phyloP scores from a whole-genome alignment of 2,888 invertebrate genomes.

The Oxycera nigricornis region DNA sequence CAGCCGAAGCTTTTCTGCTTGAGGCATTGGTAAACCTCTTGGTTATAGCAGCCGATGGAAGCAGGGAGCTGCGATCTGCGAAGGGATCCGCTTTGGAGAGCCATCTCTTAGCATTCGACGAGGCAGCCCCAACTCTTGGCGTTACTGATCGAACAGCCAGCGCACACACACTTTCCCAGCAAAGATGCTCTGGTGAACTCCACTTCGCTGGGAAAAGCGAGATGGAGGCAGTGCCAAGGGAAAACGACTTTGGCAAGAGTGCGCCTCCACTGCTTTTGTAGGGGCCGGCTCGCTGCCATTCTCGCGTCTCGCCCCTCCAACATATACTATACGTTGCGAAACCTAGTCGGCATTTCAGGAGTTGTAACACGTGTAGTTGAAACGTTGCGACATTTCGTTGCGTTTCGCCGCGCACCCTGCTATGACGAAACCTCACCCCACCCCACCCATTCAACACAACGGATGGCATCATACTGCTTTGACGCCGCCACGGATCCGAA shows the following conservation, averaged over 20 bases:
- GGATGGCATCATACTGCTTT: constrained; percentile 18
- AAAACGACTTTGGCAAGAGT: constrained; percentile 8
- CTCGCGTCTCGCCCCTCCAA: not conserved
- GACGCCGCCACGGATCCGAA: constrained; percentile 10
- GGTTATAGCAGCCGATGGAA: not conserved
- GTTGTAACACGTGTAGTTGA: constrained; percentile 38
- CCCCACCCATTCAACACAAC: not conserved
- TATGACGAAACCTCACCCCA: not conserved
- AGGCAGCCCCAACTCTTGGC: not conserved
- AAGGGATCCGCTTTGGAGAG: not conserved
- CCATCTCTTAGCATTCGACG: not conserved
- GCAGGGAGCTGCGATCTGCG: not conserved
- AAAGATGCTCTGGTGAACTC: too few relatives aligned
- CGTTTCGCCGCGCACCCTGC: constrained; percentile 4
- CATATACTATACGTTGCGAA: constrained; percentile 15
- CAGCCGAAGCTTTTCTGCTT: too few relatives aligned
- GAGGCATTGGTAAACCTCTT: not conserved
- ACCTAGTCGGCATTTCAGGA: constrained; percentile 28
- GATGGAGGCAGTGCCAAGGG: not conserved
- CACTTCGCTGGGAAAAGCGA: not conserved
- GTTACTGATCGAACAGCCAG: not conserved
- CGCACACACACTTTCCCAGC: not conserved
- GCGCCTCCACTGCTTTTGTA: not conserved
- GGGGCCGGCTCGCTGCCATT: not conserved
- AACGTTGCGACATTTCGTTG: constrained; percentile 36